A percentile compares a stretch with the other conserved stretches of the same genome.
These are phyloP conservation scores for Lucilia sericata DNA, from an alignment of 1,140 invertebrate genomes.

Conservation along the genomic window DNA sequence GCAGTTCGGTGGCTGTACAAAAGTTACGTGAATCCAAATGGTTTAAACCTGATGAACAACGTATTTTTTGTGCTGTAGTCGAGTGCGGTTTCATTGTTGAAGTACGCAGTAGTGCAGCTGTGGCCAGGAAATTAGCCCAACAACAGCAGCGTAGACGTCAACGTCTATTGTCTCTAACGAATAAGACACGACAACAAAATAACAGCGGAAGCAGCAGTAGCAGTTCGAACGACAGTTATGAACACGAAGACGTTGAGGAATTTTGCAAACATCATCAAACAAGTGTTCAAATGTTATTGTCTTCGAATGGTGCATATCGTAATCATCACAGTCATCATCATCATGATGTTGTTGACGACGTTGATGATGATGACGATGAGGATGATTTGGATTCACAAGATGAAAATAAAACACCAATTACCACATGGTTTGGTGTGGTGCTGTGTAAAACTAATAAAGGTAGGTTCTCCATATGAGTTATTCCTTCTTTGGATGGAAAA, in stretches of 20 bases:
- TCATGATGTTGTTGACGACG: constrained; percentile 23
- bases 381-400: constrained; percentile 52
- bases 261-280: neutral
- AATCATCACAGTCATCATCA: constrained; percentile 36
- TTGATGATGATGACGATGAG: constrained; percentile 34
- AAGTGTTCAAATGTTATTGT: constrained; percentile 1
- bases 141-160: constrained; percentile 50
- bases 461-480: no score
- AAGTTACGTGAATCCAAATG: constrained; percentile 77
- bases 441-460: constrained; percentile 77
- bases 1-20: constrained; percentile 75
- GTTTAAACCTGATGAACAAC: constrained; percentile 75
- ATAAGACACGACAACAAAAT: constrained; percentile 36
- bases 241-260: constrained; percentile 45
- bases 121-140: constrained; percentile 47
- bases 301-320: neutral
- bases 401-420: constrained; percentile 63
- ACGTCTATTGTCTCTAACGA: neutral
- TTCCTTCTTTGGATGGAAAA: no score
- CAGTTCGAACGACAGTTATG: constrained; percentile 53
- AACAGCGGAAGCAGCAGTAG: constrained; percentile 48
- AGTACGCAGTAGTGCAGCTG: constrained; percentile 69
- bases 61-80: constrained; percentile 75
- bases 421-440: constrained; percentile 72
- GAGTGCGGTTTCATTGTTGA: constrained; percentile 78